Conservation (phyloP, 2,797 vertebrate genomes). For the Gallinago stenura region DNA sequence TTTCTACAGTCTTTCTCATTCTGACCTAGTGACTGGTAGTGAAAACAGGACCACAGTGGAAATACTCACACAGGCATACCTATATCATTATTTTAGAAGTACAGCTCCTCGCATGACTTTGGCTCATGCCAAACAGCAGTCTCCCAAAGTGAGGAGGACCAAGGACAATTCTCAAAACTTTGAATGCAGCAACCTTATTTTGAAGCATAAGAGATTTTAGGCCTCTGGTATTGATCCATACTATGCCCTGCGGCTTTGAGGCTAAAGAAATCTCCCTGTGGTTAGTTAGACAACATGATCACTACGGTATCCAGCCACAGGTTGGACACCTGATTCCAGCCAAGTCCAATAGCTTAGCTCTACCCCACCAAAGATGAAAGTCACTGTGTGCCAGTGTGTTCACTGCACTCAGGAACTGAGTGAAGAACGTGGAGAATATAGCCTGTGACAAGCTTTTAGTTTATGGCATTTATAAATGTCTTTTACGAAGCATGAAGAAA, state of each 20-base stretch:
- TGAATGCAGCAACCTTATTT: neutral
- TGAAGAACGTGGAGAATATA: neutral
- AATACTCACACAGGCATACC: rapidly evolving
- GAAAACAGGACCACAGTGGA: neutral
- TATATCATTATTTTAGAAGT: neutral
- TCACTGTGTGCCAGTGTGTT: neutral
- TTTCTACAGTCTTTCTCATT: neutral
- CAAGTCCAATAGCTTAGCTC: neutral
- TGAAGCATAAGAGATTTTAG: neutral
- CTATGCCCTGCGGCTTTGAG: neutral
- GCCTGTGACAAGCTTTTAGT: neutral
- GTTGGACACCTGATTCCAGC: neutral
- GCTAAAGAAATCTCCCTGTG: neutral
- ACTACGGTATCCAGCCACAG: neutral
- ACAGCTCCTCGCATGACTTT: neutral
- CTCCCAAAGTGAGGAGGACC: neutral
- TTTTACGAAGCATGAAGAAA: conserved; percentile 13
- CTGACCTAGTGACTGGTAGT: neutral
- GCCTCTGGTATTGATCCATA: neutral
- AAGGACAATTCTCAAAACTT: neutral
- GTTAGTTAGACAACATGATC: neutral
- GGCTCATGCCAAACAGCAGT: neutral
- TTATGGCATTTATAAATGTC: neutral
- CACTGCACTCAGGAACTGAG: neutral
- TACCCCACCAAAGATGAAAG: neutral